Evolutionary conservation across 2,888 invertebrate species (phyloP).

Genomic region (Luperina testacea): DNA sequence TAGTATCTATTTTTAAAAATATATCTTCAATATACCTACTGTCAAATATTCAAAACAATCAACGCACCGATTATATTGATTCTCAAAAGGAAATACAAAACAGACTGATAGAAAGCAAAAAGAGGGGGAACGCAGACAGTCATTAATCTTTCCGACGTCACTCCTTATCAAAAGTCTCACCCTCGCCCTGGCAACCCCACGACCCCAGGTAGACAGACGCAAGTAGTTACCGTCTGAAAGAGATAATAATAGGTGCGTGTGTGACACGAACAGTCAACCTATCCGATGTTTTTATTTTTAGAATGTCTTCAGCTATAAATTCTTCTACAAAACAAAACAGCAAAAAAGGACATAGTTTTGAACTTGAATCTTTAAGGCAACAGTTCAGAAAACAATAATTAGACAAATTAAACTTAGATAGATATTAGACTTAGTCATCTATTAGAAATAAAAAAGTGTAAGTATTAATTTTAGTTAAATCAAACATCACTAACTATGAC

Average conservation of each 20-base stretch:
- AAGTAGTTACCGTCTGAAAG: constrained; percentile 42
- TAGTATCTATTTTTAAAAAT: neutral
- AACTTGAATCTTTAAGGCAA: neutral
- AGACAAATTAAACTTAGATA: too few relatives aligned
- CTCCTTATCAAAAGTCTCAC: constrained; percentile 66
- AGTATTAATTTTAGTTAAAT: too few relatives aligned
- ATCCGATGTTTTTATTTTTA: constrained; percentile 16
- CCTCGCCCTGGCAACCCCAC: constrained; percentile 63
- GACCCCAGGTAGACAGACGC: constrained; percentile 67
- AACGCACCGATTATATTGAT: constrained; percentile 37
- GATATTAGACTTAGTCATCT: neutral
- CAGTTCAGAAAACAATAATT: neutral
- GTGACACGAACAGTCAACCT: constrained; percentile 23
- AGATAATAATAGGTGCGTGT: constrained; percentile 37
- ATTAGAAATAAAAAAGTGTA: too few relatives aligned
- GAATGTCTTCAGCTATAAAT: neutral
- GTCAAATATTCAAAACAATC: constrained; percentile 19
- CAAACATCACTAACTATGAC: too few relatives aligned
- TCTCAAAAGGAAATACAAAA: constrained; percentile 40
- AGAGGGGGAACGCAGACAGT: constrained; percentile 68
- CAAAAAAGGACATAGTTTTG: neutral
- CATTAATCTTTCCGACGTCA: constrained; percentile 72
- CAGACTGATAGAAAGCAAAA: constrained; percentile 44
- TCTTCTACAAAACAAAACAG: neutral
- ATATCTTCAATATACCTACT: neutral